Evolutionary conservation across 1,140 invertebrate genomes (phyloP), one percentile per base, ranked within the genome.

Genomic region (Parasteatoda tepidariorum): DNA sequence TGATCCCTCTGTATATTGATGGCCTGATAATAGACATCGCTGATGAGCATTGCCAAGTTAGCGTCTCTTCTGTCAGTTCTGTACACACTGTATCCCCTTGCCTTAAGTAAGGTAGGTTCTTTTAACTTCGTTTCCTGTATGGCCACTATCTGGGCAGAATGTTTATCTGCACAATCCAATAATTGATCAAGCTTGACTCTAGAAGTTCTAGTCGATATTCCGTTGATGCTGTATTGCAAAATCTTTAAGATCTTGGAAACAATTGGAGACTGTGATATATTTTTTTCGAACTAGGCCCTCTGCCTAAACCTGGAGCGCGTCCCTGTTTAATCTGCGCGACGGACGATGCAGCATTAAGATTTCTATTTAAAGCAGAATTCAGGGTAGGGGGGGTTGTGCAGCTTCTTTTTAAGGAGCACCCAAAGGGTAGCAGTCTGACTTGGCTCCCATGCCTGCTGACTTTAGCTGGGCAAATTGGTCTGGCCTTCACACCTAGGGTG

Each of bases 31-130:
- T 61, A 13, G 7, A 61, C 22, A 61, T 61, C 57, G 9, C 57
- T 61, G 57, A 61, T 61, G 57, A 61, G 57, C 57, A 61, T 9
- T 61, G 57, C 57, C 57, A 61, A 61, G 31, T 66, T 66, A 28
- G 62, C 28, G 62, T 66, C 15, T 24, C 62, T 30, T 31, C 62
- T 66, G 62, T 66, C 62, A 66, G 62, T 66, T n/a, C 62, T 66
- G 26, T 30, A 66, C 6, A 66, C 62, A 66, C 62, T 66, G 15
- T 30, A 66, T 28, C 62, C 62, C 62, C n/a, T 66, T 66, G 31
- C 62, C 62, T 66, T 66, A 66, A 66, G 62, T 3, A 66, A 6
- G 26, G 62, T 66, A 28, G 62, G 26, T 66, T 66, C 26, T n/a
- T 30, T 66, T 31, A 66, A 48, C 41, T 48, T 48, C 41, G 41